Conservation (phyloP, 1,140 invertebrate genomes). For the Globodera rostochiensis region DNA sequence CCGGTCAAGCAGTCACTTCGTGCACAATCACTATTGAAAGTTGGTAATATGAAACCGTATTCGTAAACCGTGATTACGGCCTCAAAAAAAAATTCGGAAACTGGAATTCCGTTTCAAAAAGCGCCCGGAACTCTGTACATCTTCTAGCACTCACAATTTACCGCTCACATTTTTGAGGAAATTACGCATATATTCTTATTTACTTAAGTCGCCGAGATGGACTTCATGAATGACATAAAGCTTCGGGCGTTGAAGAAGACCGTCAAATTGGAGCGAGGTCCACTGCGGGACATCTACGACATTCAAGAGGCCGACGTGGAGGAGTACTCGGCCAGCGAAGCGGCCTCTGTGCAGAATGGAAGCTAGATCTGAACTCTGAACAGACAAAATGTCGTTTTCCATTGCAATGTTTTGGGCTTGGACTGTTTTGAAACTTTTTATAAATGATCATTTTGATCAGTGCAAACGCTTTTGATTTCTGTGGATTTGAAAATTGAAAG, state of each 20-base stretch:
- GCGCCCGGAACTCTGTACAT: too few relatives aligned
- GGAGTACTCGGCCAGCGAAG: slow-evolving; percentile 18
- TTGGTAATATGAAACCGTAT: slow-evolving; percentile 69
- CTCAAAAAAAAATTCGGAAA: too few relatives aligned
- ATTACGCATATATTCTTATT: slow-evolving; percentile 40
- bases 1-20: slow-evolving; percentile 83
- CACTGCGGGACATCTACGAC: slow-evolving; percentile 65
- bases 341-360: neutral
- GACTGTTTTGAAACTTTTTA: neutral
- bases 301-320: slow-evolving; percentile 57
- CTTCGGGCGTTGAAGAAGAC: slow-evolving; percentile 13
- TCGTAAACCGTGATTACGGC: too few relatives aligned
- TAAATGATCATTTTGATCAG: too few relatives aligned
- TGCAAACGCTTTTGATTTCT: too few relatives aligned
- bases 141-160: too few relatives aligned
- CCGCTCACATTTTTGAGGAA: neutral
- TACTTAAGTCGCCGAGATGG: slow-evolving; percentile 35
- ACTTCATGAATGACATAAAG: slow-evolving; percentile 34
- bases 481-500: too few relatives aligned
- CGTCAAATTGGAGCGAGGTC: slow-evolving; percentile 11
- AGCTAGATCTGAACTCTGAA: neutral
- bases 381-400: neutral
- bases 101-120: too few relatives aligned
- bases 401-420: neutral
- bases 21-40: slow-evolving; percentile 89